A percentile compares a stretch with the other conserved stretches of the same genome.
Conservation (phyloP, 2,113 vertebrate genomes). For the Siphamia tubifer region DNA sequence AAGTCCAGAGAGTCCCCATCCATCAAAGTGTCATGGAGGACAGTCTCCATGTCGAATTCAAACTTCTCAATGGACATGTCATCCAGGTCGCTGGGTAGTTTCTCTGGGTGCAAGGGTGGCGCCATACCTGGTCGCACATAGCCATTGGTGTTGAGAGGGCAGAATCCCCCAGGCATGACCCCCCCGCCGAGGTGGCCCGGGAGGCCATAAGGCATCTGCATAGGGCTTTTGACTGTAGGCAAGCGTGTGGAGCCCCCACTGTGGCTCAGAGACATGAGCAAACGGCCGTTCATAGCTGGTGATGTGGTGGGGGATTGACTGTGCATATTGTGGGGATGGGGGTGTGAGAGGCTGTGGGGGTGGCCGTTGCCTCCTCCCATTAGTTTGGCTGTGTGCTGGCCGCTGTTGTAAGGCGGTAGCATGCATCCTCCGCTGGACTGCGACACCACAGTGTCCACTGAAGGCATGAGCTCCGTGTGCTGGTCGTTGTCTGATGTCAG, state of each 20-base stretch:
- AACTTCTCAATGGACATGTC: slow-evolving; percentile 96
- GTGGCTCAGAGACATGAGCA: slow-evolving; percentile 87
- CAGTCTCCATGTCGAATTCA: slow-evolving; percentile 97
- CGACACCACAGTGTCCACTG: slow-evolving; percentile 88
- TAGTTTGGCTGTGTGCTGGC: slow-evolving; percentile 86
- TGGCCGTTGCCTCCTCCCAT: slow-evolving; percentile 79
- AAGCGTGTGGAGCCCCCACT: slow-evolving; percentile 75
- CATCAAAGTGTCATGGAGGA: slow-evolving; percentile 97
- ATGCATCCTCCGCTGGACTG: slow-evolving; percentile 82
- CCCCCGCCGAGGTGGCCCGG: slow-evolving; percentile 83
- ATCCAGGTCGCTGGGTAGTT: slow-evolving; percentile 97
- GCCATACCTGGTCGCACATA: slow-evolving; percentile 84
- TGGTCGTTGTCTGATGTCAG: slow-evolving; percentile 93
- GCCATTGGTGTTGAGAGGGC: slow-evolving; percentile 86
- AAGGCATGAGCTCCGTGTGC: slow-evolving; percentile 88
- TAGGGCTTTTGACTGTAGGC: slow-evolving; percentile 82
- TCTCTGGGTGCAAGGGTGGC: slow-evolving; percentile 86
- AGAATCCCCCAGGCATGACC: slow-evolving; percentile 81
- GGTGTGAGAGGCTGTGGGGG: slow-evolving; percentile 63
- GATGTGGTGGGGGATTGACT: slow-evolving; percentile 73
- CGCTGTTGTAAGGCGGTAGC: slow-evolving; percentile 78
- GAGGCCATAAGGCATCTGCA: slow-evolving; percentile 90
- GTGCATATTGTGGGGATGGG: slow-evolving; percentile 83
- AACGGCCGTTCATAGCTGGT: slow-evolving; percentile 85
- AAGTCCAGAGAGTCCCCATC: slow-evolving; percentile 97